phyloP scores from a whole-genome alignment of 2,797 vertebrate species.

The Sternotherus odoratus region DNA sequence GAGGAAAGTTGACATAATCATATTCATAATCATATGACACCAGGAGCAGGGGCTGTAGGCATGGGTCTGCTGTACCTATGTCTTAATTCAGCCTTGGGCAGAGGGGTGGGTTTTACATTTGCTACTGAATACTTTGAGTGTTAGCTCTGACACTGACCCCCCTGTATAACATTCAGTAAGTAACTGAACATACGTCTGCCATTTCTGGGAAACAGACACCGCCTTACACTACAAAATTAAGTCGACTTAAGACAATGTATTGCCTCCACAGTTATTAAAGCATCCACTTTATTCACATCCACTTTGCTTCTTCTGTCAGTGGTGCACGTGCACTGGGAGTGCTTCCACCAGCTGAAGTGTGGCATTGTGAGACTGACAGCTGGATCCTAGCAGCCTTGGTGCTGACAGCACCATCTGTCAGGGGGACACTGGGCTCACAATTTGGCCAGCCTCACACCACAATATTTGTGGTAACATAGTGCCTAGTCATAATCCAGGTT shows the following conservation, averaged over 20 bases:
- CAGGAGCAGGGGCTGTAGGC: background rate
- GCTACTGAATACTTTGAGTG: background rate
- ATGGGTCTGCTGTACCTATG: background rate
- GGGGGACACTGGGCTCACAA: background rate
- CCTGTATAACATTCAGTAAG: background rate
- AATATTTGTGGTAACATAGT: background rate
- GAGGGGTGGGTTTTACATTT: background rate
- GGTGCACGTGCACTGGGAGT: background rate
- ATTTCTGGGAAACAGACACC: background rate
- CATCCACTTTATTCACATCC: no score
- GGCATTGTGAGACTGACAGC: background rate
- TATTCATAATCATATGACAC: background rate
- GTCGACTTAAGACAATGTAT: background rate
- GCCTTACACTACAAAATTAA: background rate
- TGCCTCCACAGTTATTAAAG: background rate
- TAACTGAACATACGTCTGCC: background rate
- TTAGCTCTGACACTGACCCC: background rate
- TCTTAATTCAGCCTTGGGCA: background rate
- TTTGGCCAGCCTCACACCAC: no score
- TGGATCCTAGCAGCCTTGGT: background rate
- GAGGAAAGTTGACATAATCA: background rate
- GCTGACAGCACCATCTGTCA: background rate
- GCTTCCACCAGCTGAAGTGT: background rate
- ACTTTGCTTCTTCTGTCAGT: background rate
- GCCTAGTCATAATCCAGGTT: background rate